phyloP scores from a whole-genome alignment of 2,113 vertebrate genomes.

The Neopipo cinnamomea region DNA sequence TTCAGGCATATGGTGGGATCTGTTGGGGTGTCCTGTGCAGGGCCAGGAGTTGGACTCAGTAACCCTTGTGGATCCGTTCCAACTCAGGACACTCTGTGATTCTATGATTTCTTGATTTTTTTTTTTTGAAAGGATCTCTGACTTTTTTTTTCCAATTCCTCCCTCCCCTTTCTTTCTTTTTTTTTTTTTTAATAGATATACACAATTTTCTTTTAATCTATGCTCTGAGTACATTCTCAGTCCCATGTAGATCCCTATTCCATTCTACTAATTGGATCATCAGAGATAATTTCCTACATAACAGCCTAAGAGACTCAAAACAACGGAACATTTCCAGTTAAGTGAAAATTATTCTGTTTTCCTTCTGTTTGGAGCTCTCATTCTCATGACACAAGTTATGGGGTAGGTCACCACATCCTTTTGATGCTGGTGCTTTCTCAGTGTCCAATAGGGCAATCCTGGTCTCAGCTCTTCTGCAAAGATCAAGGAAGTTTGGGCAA shows the following conservation, averaged over 20 bases:
- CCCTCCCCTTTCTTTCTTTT: too few relatives aligned
- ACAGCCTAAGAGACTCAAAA: constrained; percentile 45
- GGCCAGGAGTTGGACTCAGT: background rate
- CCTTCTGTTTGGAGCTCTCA: background rate
- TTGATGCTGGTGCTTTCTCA: background rate
- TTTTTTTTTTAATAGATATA: background rate
- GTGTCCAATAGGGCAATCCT: background rate
- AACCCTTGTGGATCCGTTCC: background rate
- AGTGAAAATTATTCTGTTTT: constrained; percentile 45
- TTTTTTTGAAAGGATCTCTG: too few relatives aligned
- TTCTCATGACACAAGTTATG: background rate
- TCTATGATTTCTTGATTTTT: background rate
- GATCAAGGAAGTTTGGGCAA: background rate
- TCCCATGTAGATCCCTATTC: constrained; percentile 36
- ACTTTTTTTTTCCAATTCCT: background rate
- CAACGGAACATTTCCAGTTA: constrained; percentile 41
- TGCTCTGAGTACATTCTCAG: constrained; percentile 29
- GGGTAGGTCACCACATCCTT: background rate
- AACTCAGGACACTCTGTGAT: background rate
- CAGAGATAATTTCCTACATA: constrained; percentile 51
- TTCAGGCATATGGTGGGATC: background rate
- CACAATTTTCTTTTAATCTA: constrained; percentile 35
- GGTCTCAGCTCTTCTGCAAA: background rate
- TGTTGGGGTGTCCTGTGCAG: background rate
- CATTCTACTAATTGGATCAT: constrained; percentile 56